phyloP scores from a whole-genome alignment of 2,113 vertebrate species.

The Tyto alba region DNA sequence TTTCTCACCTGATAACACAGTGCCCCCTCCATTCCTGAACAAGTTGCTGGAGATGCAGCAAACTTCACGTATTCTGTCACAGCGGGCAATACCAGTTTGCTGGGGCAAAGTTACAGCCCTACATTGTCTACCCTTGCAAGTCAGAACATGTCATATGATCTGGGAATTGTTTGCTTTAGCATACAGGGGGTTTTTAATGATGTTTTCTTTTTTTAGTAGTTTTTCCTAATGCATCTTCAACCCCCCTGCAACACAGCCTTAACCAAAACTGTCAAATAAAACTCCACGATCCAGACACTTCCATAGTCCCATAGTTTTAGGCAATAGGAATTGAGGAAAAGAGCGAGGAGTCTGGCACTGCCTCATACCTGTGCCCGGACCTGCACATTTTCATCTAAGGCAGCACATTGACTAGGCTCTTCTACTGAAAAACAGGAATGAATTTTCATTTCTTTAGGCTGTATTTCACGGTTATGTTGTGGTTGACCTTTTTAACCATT shows the following conservation, averaged over 20 bases:
- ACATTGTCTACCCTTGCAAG: not conserved
- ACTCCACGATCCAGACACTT: not conserved
- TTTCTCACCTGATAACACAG: not conserved
- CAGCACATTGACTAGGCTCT: not conserved
- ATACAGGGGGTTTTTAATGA: rapidly evolving
- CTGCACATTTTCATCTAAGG: not conserved
- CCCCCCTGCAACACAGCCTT: not conserved
- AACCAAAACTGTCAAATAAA: not conserved
- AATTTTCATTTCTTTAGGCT: not conserved
- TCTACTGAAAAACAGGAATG: not conserved
- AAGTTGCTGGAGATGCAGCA: not conserved
- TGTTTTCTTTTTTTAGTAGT: not conserved
- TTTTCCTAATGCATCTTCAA: not conserved
- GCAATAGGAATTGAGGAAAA: not conserved
- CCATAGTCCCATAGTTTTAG: not conserved
- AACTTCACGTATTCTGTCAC: not conserved
- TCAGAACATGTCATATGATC: not conserved
- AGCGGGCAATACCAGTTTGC: not conserved
- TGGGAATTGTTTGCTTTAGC: not conserved
- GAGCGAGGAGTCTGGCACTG: not conserved
- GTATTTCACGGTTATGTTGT: not conserved
- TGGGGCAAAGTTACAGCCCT: not conserved
- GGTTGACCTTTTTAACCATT: not conserved
- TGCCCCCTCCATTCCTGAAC: not conserved
- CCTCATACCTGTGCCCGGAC: not conserved